Percentiles rank a stretch among this genome's conserved stretches.
Conservation (phyloP, 2,888 invertebrate species). For the Tholera decimalis region DNA sequence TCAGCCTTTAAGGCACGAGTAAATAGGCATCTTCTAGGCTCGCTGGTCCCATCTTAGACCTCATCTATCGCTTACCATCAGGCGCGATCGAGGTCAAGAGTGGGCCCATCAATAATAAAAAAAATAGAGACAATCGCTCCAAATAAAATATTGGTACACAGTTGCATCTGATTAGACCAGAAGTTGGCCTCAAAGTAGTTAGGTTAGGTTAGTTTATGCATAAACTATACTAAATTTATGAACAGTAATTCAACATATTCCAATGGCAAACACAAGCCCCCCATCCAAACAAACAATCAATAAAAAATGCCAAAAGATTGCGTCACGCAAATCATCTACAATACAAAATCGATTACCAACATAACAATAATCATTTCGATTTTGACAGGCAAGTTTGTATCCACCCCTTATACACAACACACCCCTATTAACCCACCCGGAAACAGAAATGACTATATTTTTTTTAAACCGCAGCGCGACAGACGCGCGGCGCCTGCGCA, state of each 20-base stretch:
- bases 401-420: slow-evolving; percentile 62
- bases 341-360: slow-evolving; percentile 69
- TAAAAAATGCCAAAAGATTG: slow-evolving; percentile 43
- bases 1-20: too few relatives aligned
- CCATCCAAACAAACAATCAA: slow-evolving; percentile 9
- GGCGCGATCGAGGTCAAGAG: too few relatives aligned
- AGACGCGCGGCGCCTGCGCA: slow-evolving; percentile 80
- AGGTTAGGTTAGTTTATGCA: too few relatives aligned
- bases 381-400: slow-evolving; percentile 62
- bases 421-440: slow-evolving; percentile 71
- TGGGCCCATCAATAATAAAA: too few relatives aligned
- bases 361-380: slow-evolving; percentile 70
- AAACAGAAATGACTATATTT: slow-evolving; percentile 75
- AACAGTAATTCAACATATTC: slow-evolving; percentile 2
- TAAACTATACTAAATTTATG: not conserved
- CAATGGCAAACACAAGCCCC: slow-evolving; percentile 20
- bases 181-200: too few relatives aligned
- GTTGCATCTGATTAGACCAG: too few relatives aligned
- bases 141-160: too few relatives aligned
- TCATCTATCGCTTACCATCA: too few relatives aligned
- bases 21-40: too few relatives aligned
- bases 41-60: too few relatives aligned
- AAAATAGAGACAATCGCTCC: too few relatives aligned
- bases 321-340: slow-evolving; percentile 47
- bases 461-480: slow-evolving; percentile 79